Conservation (phyloP, 92 coral and sea anemone genomes). For the Montipora capitata region DNA sequence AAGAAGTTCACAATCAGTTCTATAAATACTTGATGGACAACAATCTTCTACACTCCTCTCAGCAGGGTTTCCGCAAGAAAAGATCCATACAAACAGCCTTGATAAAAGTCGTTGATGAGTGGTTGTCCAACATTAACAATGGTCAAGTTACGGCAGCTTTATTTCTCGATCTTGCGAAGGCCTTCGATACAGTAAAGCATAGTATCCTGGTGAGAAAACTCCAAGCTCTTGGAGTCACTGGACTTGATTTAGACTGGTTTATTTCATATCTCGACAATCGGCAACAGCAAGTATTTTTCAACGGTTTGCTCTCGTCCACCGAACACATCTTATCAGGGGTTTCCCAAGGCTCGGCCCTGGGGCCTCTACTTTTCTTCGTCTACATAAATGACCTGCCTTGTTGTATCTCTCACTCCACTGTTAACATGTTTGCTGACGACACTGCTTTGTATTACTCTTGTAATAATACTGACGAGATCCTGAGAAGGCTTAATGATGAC, state of each 20-base stretch:
- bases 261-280: conserved; percentile 54
- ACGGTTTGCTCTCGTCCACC: conserved; percentile 53
- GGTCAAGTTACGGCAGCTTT: conserved; percentile 22
- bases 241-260: conserved; percentile 59
- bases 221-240: conserved; percentile 29
- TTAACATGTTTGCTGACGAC: conserved; percentile 46
- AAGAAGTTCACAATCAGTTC: conserved; percentile 55
- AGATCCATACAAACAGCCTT: conserved; percentile 70
- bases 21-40: conserved; percentile 49
- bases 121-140: conserved; percentile 53
- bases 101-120: conserved; percentile 49
- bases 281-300: conserved; percentile 55
- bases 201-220: conserved; percentile 39
- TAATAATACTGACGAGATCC: conserved; percentile 29
- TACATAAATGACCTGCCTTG: conserved; percentile 50
- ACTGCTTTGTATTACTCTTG: conserved; percentile 33
- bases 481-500: not conserved
- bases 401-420: conserved; percentile 22
- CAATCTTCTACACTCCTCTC: conserved; percentile 60
- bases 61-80: conserved; percentile 61
- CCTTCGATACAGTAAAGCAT: conserved; percentile 67
- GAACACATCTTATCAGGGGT: conserved; percentile 50
- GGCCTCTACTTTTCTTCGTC: conserved; percentile 38
- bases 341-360: conserved; percentile 50
- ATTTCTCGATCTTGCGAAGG: conserved; percentile 37